Base-by-base conservation (phyloP, 2,113 vertebrate genomes). In the Puntigrus tetrazona region DNA sequence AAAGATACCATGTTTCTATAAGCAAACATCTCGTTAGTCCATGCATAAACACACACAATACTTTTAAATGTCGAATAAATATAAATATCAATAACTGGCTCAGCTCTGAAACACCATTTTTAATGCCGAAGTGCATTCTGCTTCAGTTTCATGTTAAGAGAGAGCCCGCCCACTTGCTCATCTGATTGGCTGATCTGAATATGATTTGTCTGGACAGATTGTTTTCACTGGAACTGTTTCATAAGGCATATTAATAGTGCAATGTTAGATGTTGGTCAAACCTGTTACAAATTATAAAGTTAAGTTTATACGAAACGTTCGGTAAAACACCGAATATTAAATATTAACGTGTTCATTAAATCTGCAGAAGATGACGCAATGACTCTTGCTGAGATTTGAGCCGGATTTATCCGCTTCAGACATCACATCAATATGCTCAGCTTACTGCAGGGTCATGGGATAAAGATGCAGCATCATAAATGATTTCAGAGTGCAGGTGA, bases 401-500 rank as follows among this genome's bases (percentile, higher is more conserved):
- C n/a, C 36, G 41, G 36, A 61, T 78, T 78, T 38, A 78, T 36
- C 27, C 73, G 22, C 25, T 5, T 16, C 16, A 50, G 47, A 7
- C 34, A 25, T 36, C 31, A 57, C 50, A 69, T 34, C 43, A 81
- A 18, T 36, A 55, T 70, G 7, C 63, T 36, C 20, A 13, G 38
- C 6, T 55, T 29, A 55, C 79, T 36, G 31, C 45, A 55, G 43
- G 43, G 65, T 55, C 45, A 70, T 3, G 5, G 61, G 41, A 45
- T 47, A 27, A 67, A 63, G 14, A 20, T 18, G 5, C 78, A 34
- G 38, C 25, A 31, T 65, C 20, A 47, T 31, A 80, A n/a, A n/a
- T 52, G 31, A 70, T 81, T 65, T 81, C 29, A 81, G 79, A 29
- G 7, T 55, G 65, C 29, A n/a, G 65, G 29, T 52, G 45, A 52